These are phyloP conservation scores for Philereme vetulata DNA, from an alignment of 2,888 invertebrate species.

Conservation along the genomic window DNA sequence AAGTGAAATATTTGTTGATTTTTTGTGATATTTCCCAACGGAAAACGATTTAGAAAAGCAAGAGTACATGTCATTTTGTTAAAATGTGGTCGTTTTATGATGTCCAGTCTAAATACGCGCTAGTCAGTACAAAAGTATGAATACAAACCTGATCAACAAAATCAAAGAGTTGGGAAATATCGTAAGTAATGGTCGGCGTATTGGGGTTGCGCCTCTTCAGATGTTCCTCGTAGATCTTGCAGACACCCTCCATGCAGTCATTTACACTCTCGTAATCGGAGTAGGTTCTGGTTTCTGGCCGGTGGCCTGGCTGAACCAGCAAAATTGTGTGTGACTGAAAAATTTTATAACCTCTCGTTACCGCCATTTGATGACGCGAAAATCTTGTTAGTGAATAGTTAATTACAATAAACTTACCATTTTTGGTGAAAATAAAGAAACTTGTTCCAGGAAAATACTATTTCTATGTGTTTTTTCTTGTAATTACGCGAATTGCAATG, in stretches of 20 bases:
- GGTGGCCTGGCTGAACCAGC: conserved; percentile 95
- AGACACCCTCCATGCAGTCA: conserved; percentile 99
- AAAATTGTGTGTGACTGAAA: conserved; percentile 97
- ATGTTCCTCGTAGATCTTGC: conserved; percentile 99
- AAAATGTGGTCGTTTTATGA: too few relatives aligned
- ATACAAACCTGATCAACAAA: conserved; percentile 93
- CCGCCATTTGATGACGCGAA: conserved; percentile 59
- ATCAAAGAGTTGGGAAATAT: conserved; percentile 98
- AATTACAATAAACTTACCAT: conserved; percentile 53
- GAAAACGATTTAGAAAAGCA: too few relatives aligned
- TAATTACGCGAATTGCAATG: neutral
- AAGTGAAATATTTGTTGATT: too few relatives aligned
- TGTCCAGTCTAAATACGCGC: too few relatives aligned
- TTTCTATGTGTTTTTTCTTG: neutral
- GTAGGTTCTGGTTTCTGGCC: conserved; percentile 98
- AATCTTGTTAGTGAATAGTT: conserved; percentile 14
- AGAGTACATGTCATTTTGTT: too few relatives aligned
- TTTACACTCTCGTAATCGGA: conserved; percentile 99
- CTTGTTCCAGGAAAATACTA: neutral
- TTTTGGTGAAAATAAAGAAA: conserved; percentile 24
- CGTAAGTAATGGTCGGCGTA: conserved; percentile 98
- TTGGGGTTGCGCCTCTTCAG: conserved; percentile 97
- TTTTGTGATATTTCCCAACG: too few relatives aligned
- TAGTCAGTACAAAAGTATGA: too few relatives aligned
- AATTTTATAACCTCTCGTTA: conserved; percentile 52